Conservation (phyloP, 2,888 invertebrate species). For the Hanleya hanleyi region DNA sequence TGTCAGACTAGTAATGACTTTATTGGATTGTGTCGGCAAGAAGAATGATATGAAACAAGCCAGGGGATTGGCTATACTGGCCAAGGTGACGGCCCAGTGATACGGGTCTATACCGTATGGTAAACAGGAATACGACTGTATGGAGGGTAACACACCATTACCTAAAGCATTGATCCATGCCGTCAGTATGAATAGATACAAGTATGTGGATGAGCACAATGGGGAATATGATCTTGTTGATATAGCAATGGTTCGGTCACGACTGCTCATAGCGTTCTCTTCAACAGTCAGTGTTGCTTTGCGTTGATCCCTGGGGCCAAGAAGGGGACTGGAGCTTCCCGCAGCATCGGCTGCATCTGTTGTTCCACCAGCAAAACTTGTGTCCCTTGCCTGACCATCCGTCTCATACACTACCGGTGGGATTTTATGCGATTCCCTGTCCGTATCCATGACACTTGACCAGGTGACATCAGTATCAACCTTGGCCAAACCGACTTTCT, state of each 20-base stretch:
- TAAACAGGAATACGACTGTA: slow-evolving; percentile 87
- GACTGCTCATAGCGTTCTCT: no score
- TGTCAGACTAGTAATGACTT: slow-evolving; percentile 52
- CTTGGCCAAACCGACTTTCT: slow-evolving; percentile 24
- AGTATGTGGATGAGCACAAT: slow-evolving; percentile 31
- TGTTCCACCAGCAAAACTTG: background rate
- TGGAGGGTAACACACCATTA: slow-evolving; percentile 86
- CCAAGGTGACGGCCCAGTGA: slow-evolving; percentile 84
- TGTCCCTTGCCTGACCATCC: background rate
- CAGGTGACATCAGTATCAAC: background rate
- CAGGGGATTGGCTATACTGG: slow-evolving; percentile 86
- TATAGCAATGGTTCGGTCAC: no score
- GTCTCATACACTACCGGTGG: background rate
- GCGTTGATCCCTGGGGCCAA: background rate
- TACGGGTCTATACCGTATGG: slow-evolving; percentile 86
- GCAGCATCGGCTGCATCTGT: background rate
- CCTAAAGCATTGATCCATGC: slow-evolving; percentile 80
- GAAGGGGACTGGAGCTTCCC: background rate
- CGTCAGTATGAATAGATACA: slow-evolving; percentile 71
- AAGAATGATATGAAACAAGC: slow-evolving; percentile 80
- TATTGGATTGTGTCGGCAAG: slow-evolving; percentile 56
- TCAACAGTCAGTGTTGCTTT: background rate
- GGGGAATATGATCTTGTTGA: no score
- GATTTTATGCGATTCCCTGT: background rate
- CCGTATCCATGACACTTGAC: background rate